Percentiles rank a stretch among this genome's conserved stretches.
Conservation (phyloP, 2,113 vertebrate genomes). For the Spea multiplicata region DNA sequence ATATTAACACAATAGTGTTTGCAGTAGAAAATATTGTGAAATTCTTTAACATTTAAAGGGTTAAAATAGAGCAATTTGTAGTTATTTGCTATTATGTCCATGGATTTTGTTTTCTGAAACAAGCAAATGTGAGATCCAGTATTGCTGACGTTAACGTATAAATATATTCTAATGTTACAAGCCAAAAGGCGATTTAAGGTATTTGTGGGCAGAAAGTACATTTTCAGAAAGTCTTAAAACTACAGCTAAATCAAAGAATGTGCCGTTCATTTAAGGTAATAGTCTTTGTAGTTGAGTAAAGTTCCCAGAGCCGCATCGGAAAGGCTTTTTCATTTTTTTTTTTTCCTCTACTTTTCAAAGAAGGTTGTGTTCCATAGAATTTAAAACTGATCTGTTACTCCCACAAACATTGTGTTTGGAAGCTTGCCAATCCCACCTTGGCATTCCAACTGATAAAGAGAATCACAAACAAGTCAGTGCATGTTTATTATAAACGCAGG, state of each 20-base stretch:
- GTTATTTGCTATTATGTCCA: background rate
- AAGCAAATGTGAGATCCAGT: background rate
- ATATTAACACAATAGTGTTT: too few species aligned
- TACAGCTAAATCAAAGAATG: background rate
- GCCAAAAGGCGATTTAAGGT: background rate
- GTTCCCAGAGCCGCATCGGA: constrained; percentile 12
- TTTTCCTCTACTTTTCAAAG: constrained; percentile 44
- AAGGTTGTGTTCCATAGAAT: constrained; percentile 50
- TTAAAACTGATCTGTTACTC: constrained; percentile 54
- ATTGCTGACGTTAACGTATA: background rate
- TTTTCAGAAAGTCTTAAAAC: background rate
- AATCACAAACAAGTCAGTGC: constrained; percentile 57
- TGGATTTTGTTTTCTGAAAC: background rate
- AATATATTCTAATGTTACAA: background rate
- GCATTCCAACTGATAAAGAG: constrained; percentile 63
- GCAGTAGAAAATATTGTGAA: too few species aligned
- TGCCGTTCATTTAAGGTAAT: constrained; percentile 46
- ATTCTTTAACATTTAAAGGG: too few species aligned
- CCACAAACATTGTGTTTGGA: constrained; percentile 55
- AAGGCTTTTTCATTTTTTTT: background rate
- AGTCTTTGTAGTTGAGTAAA: background rate
- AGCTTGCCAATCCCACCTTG: constrained; percentile 56
- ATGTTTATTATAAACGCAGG: constrained; percentile 60
- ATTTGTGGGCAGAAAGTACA: background rate
- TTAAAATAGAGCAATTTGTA: too few species aligned